Conservation (phyloP, 2,888 invertebrate species). For the Lomographa bimaculata region DNA sequence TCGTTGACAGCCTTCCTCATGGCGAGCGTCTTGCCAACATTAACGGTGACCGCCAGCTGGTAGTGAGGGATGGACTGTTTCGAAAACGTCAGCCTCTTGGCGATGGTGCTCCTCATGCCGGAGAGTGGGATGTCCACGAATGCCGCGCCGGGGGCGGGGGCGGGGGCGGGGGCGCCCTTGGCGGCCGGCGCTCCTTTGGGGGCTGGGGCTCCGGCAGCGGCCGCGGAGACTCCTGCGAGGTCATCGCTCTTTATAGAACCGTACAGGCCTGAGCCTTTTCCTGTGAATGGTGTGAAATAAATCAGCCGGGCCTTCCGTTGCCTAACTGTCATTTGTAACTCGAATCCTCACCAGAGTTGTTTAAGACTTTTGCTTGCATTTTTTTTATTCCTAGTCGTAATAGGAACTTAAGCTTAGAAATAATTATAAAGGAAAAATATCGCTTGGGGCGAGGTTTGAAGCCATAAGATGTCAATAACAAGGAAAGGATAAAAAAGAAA, state of each 20-base stretch:
- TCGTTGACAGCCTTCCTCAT: constrained; percentile 92
- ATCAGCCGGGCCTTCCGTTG: too few species aligned
- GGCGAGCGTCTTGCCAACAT: constrained; percentile 91
- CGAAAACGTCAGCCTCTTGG: constrained; percentile 93
- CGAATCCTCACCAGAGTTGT: too few species aligned
- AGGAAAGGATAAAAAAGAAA: too few species aligned
- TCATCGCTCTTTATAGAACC: constrained; percentile 93
- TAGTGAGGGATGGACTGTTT: constrained; percentile 99
- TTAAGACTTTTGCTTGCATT: too few species aligned
- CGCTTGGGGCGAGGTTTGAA: too few species aligned
- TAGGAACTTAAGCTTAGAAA: too few species aligned
- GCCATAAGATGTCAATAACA: too few species aligned
- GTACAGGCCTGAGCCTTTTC: constrained; percentile 90
- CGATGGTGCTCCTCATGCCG: constrained; percentile 93
- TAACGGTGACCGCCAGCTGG: constrained; percentile 94
- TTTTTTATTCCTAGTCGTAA: too few species aligned
- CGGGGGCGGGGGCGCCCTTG: constrained; percentile 41
- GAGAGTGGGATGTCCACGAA: constrained; percentile 92
- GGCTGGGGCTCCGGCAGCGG: constrained; percentile 33
- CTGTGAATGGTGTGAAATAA: constrained; percentile 57
- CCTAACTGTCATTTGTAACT: too few species aligned
- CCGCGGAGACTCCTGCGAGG: constrained; percentile 73
- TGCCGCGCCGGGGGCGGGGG: constrained; percentile 71
- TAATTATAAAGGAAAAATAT: too few species aligned
- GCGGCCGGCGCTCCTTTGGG: too few species aligned